These are phyloP conservation scores for Polyommatus iphigenia DNA, from an alignment of 2,888 invertebrate genomes.

Conservation along the genomic window DNA sequence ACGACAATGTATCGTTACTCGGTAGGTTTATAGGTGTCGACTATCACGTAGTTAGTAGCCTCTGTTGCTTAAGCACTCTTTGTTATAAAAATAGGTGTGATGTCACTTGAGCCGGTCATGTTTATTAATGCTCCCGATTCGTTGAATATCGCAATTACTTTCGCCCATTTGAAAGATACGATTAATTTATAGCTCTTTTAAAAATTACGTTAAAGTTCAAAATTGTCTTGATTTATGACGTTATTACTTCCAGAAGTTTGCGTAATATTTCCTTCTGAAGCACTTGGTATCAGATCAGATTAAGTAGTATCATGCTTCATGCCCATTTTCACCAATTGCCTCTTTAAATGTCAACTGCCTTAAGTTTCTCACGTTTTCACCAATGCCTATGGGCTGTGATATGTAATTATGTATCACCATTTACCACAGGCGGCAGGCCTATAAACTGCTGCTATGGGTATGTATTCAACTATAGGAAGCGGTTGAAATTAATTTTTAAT, in stretches of 20 bases:
- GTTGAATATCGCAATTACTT: conserved; percentile 36
- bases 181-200: conserved; percentile 24
- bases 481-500: no score
- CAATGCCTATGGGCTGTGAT: no score
- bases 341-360: no score
- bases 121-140: conserved; percentile 45
- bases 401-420: no score
- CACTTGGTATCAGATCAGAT: no score
- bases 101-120: conserved; percentile 50
- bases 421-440: no score
- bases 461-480: no score
- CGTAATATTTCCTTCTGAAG: background rate
- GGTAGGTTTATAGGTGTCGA: background rate
- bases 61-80: conserved; percentile 32
- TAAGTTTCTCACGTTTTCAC: no score
- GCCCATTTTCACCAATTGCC: no score
- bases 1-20: background rate
- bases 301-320: no score
- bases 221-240: background rate
- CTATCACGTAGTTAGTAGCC: conserved; percentile 2
- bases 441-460: no score
- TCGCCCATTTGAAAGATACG: conserved; percentile 7
- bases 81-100: conserved; percentile 45
- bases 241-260: background rate
- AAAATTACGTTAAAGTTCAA: background rate